These are phyloP conservation scores for Gobiocypris rarus DNA, from an alignment of 2,113 vertebrate genomes.

Conservation along the genomic window DNA sequence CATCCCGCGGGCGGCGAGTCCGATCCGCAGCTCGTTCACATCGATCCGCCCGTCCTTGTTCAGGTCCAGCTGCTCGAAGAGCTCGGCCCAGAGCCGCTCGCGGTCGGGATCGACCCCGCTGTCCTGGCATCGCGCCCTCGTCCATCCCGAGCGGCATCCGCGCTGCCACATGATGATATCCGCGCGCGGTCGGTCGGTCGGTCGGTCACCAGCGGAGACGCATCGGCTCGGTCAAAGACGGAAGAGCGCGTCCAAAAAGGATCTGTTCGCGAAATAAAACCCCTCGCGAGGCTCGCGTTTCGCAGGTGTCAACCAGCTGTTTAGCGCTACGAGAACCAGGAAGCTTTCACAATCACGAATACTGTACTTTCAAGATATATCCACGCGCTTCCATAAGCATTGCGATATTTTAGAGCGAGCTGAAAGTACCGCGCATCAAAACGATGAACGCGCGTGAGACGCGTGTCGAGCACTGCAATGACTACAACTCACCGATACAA, in stretches of 20 bases:
- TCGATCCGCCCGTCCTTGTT: slow-evolving; percentile 88
- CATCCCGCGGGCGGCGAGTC: slow-evolving; percentile 78
- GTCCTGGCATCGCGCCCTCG: slow-evolving; percentile 66
- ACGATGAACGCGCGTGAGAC: not conserved
- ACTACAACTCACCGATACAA: not conserved
- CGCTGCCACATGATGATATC: slow-evolving; percentile 60
- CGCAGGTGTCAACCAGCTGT: slow-evolving; percentile 5
- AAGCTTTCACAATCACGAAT: not conserved
- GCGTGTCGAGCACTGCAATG: not conserved
- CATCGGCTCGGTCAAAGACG: not conserved
- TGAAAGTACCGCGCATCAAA: not conserved
- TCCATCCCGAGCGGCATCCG: slow-evolving; percentile 46
- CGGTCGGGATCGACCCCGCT: slow-evolving; percentile 70
- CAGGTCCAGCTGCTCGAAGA: slow-evolving; percentile 87
- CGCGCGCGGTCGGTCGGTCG: too few relatives aligned
- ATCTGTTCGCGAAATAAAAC: not conserved
- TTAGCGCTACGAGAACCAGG: not conserved
- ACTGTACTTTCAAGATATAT: not conserved
- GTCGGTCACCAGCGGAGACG: not conserved
- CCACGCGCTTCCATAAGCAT: not conserved
- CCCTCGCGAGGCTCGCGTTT: slow-evolving; percentile 10
- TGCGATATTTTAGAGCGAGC: not conserved
- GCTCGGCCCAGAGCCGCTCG: slow-evolving; percentile 76
- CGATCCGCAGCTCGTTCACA: slow-evolving; percentile 80
- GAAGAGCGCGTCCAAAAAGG: slow-evolving; percentile 7